These are phyloP conservation scores for Timandra comae DNA, from an alignment of 2,888 invertebrate genomes.

Conservation along the genomic window DNA sequence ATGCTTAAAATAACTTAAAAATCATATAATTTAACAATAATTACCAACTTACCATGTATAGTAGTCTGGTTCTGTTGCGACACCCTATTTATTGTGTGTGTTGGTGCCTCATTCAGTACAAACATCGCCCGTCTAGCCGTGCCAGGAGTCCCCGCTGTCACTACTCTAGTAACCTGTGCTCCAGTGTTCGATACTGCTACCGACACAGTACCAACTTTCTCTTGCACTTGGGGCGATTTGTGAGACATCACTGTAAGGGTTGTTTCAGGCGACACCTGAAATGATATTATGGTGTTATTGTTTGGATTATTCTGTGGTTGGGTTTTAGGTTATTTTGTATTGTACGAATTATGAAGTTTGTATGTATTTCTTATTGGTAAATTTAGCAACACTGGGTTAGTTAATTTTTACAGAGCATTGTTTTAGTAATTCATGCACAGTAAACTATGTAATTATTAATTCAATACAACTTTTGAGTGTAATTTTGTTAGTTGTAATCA, in stretches of 20 bases:
- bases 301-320: no score
- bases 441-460: no score
- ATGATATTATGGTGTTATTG: no score
- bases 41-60: conserved; percentile 58
- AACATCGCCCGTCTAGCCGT: conserved; percentile 63
- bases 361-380: no score
- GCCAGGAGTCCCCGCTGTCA: conserved; percentile 55
- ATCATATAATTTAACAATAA: no score
- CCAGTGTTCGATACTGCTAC: conserved; percentile 64
- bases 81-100: conserved; percentile 60
- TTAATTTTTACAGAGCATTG: no score
- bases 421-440: no score
- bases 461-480: no score
- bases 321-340: no score
- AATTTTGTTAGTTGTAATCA: background rate
- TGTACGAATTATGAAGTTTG: no score
- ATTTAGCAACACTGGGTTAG: no score
- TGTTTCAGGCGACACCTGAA: conserved; percentile 70
- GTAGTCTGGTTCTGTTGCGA: conserved; percentile 70
- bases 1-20: no score
- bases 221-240: conserved; percentile 70
- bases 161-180: conserved; percentile 63
- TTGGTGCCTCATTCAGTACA: conserved; percentile 64
- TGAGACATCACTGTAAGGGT: conserved; percentile 72
- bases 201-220: conserved; percentile 63